These are phyloP conservation scores for Microchirus variegatus DNA, from an alignment of 2,797 vertebrate genomes.

Conservation along the genomic window DNA sequence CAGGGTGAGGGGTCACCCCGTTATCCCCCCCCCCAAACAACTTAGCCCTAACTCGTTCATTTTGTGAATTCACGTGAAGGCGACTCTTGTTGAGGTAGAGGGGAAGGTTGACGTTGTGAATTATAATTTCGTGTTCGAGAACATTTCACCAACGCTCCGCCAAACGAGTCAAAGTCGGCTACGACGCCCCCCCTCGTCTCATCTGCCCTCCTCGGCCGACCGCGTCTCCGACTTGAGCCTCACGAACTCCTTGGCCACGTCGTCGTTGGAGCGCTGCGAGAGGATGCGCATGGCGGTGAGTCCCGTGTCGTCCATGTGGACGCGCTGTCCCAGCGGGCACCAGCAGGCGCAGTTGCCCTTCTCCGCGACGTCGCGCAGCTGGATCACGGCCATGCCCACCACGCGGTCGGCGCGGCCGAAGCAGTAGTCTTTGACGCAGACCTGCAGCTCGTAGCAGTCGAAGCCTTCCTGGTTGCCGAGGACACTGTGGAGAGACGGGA, in stretches of 20 bases:
- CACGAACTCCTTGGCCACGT: constrained; percentile 97
- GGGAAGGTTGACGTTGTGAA: too few species aligned
- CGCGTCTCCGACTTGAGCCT: constrained; percentile 95
- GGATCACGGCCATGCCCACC: constrained; percentile 90
- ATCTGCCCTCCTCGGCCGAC: constrained; percentile 92
- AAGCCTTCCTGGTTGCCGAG: constrained; percentile 94
- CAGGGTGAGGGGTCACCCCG: too few species aligned
- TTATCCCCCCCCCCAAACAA: too few species aligned
- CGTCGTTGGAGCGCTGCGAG: constrained; percentile 95
- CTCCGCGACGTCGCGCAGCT: constrained; percentile 89
- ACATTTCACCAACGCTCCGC: too few species aligned
- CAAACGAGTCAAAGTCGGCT: too few species aligned
- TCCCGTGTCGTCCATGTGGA: constrained; percentile 96
- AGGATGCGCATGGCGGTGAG: constrained; percentile 95
- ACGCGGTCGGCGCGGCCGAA: constrained; percentile 95
- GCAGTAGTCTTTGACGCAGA: constrained; percentile 98
- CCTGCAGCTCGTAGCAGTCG: constrained; percentile 94
- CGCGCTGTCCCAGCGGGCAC: constrained; percentile 90
- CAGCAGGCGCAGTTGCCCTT: constrained; percentile 94
- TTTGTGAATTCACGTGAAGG: too few species aligned
- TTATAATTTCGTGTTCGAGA: too few species aligned
- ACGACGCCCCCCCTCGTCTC: constrained; percentile 43
- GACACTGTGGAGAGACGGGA: constrained; percentile 75
- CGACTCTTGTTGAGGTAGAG: too few species aligned
- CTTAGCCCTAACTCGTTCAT: too few species aligned